phyloP scores from a whole-genome alignment of 2,888 invertebrate genomes.

The Synanthedon tipuliformis region DNA sequence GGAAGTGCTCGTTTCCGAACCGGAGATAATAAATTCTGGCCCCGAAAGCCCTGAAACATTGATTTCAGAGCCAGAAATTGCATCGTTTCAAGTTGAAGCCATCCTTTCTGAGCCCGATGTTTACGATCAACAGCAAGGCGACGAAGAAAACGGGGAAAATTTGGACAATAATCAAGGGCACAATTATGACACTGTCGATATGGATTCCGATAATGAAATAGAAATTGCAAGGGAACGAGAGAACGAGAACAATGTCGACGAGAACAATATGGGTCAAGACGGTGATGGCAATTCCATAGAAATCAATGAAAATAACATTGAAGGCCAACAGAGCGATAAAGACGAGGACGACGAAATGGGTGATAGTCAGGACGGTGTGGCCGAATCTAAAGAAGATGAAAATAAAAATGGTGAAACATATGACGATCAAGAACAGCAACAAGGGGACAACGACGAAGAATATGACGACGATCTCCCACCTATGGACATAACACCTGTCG shows the following conservation, averaged over 20 bases:
- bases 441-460: conserved; percentile 33
- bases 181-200: conserved; percentile 58
- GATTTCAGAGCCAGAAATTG: conserved; percentile 64
- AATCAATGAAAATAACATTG: conserved; percentile 24
- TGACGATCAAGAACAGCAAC: conserved; percentile 20
- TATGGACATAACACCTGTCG: conserved; percentile 42
- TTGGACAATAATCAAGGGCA: conserved; percentile 37
- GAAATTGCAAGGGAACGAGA: conserved; percentile 55
- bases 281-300: conserved; percentile 17
- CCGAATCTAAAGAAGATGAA: conserved; percentile 5
- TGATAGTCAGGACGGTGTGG: conserved; percentile 9
- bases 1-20: conserved; percentile 58
- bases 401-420: conserved; percentile 18
- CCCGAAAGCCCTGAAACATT: conserved; percentile 64
- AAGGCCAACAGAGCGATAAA: conserved; percentile 29
- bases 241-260: conserved; percentile 20
- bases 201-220: conserved; percentile 64
- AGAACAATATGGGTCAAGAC: conserved; percentile 22
- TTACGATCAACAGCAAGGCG: conserved; percentile 31
- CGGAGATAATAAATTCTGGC: conserved; percentile 61
- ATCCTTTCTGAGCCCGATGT: conserved; percentile 59
- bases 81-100: conserved; percentile 64
- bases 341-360: conserved; percentile 26
- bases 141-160: conserved; percentile 18
- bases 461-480: conserved; percentile 49